Evolutionary conservation across 2,888 invertebrate species (phyloP), one percentile per base, ranked within the genome.

Genomic region (Polymixis flavicincta): DNA sequence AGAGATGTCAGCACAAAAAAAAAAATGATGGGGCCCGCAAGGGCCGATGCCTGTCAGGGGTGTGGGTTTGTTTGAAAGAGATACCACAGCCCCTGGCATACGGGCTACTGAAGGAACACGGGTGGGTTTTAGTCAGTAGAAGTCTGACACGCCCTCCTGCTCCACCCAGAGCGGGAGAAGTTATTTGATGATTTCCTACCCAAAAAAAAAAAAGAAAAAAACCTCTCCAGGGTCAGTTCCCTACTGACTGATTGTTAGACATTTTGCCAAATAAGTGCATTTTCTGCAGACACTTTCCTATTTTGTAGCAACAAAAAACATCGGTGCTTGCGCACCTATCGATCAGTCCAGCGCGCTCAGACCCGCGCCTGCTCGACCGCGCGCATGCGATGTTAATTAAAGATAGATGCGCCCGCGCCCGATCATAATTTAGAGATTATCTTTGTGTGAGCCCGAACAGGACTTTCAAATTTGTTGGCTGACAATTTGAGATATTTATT

Each of bases 401-500:
- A 94, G 94, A 94, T 94, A 94, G 89, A 86, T 85, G 85, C 87
- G 89, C 85, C 84, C 78, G 84, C 83, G 78, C 81, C 85, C 85
- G 90, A 88, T 90, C 89, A 90, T 87, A 87, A 88, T 88, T 89
- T 85, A 84, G 84, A 88, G 91, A 91, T 91, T 87, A 91, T 89
- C 88, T 87, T 80, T 83, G 85, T 85, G 83, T 83, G 84, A 84
- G 86, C 84, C 72, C 87, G 87, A 88, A 90, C 92, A 90, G 92
- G 91, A 91, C 89, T 91, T 91, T 92, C 89, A 85, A 92, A 93
- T 92, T 92, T 92, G 93, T 91, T 91, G 90, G 87, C 91, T 90
- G 92, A 90, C 90, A 88, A 88, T 88, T 76, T 85, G 89, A 91
- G 92, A 92, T 93, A 90, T 89, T 88, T 88, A 89, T 90, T 83